Percentiles rank a stretch among this genome's conserved stretches.
These are phyloP conservation scores for Ichneumon xanthorius DNA, from an alignment of 2,888 invertebrate genomes.

Conservation along the genomic window DNA sequence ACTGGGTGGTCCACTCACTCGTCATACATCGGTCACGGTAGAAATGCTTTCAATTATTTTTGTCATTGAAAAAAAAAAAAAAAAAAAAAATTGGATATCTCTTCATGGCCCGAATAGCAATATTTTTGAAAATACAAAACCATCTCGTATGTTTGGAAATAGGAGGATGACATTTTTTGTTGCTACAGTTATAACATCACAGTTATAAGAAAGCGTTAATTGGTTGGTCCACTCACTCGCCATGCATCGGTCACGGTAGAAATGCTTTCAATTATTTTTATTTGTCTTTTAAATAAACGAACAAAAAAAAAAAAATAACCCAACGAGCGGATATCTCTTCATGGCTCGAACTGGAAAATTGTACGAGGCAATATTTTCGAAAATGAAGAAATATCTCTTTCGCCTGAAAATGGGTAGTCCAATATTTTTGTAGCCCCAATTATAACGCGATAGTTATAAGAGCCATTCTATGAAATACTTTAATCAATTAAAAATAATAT, in stretches of 20 bases:
- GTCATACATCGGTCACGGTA: background rate
- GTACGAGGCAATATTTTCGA: too few species aligned
- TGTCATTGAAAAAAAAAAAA: background rate
- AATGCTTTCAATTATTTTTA: background rate
- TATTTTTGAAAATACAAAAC: background rate
- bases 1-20: constrained; percentile 6
- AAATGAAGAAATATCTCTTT: background rate
- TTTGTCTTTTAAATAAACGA: background rate
- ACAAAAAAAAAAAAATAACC: background rate
- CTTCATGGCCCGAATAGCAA: too few species aligned
- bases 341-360: too few species aligned
- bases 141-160: background rate
- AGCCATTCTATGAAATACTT: background rate
- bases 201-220: constrained; percentile 17
- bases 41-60: background rate
- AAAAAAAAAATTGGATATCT: background rate
- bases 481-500: background rate
- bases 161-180: too few species aligned
- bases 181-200: too few species aligned
- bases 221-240: background rate
- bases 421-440: too few species aligned
- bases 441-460: too few species aligned
- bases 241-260: background rate
- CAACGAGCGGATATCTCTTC: background rate
- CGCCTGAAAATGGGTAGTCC: background rate